Evolutionary conservation across 2,797 vertebrate genomes (phyloP).

Genomic region (Momotus momota): DNA sequence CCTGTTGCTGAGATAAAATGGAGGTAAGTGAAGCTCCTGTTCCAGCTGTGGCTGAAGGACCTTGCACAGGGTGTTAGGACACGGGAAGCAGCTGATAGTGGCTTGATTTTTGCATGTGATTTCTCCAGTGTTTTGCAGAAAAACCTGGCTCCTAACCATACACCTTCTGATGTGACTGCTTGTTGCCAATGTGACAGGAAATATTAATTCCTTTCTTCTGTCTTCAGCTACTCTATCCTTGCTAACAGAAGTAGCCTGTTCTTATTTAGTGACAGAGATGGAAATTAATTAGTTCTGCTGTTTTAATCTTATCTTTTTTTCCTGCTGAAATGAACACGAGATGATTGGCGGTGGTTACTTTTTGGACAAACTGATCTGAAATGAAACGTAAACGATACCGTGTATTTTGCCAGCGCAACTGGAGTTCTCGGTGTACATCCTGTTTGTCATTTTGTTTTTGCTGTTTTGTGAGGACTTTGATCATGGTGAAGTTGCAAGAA

Average conservation of each 20-base stretch:
- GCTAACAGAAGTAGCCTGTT: not conserved
- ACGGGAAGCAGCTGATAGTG: not conserved
- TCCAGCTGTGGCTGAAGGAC: not conserved
- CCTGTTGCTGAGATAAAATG: not conserved
- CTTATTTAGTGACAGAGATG: not conserved
- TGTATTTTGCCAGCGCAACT: not conserved
- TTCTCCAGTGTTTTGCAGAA: not conserved
- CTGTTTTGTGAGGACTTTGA: constrained; percentile 24
- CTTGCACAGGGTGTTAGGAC: not conserved
- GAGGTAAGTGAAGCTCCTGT: not conserved
- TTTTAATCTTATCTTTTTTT: not conserved
- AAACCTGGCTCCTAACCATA: not conserved
- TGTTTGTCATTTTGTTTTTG: constrained; percentile 30
- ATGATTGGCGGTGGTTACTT: constrained; percentile 9
- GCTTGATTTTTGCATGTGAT: not conserved
- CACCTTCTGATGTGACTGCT: not conserved
- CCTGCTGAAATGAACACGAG: not conserved
- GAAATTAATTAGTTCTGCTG: not conserved
- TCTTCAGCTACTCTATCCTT: constrained; percentile 35
- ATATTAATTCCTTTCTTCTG: constrained; percentile 10
- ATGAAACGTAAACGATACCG: not conserved
- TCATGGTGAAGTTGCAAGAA: constrained; percentile 15
- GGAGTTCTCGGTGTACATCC: constrained; percentile 11
- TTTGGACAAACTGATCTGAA: constrained; percentile 18
- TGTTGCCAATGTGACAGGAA: constrained; percentile 1